Base-by-base conservation (phyloP, 2,888 invertebrate species). In the Ochropleura plecta region DNA sequence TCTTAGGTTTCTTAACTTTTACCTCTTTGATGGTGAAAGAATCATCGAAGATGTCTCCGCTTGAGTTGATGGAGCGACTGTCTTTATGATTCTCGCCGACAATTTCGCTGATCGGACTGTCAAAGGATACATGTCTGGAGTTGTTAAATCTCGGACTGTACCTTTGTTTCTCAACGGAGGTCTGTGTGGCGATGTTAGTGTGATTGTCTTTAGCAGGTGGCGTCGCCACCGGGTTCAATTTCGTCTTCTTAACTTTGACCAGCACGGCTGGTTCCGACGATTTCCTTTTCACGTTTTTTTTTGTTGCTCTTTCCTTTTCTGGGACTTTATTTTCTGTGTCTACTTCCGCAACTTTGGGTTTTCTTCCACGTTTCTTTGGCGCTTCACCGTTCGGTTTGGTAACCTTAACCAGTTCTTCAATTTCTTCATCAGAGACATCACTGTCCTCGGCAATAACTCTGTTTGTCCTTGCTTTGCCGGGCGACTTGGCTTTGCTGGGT, bases 41-140 rank as follows among this genome's bases (percentile, higher is more conserved):
- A 80, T 96, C 96, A 0, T 96, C 96, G 59, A 96, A 96, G 6
- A 96, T 94, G 72, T 96, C 96, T 0, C 90, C 92, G 68, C 96
- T 96, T 0, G 95, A 92, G 76, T 96, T 92, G 0, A 90, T 88
- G 0, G 91, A 91, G 20, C 75, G 86, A 86, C 14, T 84, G 70
- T 14, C 83, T 82, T 86, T 88, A 89, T 60, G 88, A 88, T 40
- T 91, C 3, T 91, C 92, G 0, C 91, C 93, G 1, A 95, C 92
- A 18, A 95, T 81, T 80, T 93, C 93, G 65, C 92, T 91, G 42
- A 95, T 92, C 0, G 96, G 95, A 63, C 95, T 95, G 72, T 96
- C 94, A 64, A 95, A 95, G 0, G 94, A 93, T 0, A 96, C 95
- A 76, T 94, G 94, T 53, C 94, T 84, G 0, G 93, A 88, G 3